Base-by-base conservation (phyloP, 2,113 vertebrate species). In the Dicentrarchus labrax region DNA sequence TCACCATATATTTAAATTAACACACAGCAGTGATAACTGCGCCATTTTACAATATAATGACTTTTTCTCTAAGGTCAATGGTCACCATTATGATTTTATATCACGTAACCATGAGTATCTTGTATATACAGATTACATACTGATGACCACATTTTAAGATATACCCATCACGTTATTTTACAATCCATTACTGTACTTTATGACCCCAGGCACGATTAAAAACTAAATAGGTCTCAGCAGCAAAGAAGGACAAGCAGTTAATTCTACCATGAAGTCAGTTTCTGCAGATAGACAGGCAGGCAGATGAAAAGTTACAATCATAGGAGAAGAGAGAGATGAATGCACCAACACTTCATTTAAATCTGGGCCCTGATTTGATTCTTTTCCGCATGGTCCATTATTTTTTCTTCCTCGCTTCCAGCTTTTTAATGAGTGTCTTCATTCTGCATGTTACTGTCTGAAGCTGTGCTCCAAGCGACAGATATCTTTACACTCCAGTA, bases 351-450 rank as follows among this genome's bases (percentile, higher is more conserved):
- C 74, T 86, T 79, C 59, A 84, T 89, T 90, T 83, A 89, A 91
- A 88, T 91, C 84, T 62, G 50, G 75, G n/a, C 87, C 89, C 66
- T 53, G 83, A 89, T 92, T 92, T 89, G 81, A 89, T 89, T 91
- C 78, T 54, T 83, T 83, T 89, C 90, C 57, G 48, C 84, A 80
- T 74, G 83, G 86, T 90, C 86, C 88, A 86, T 89, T 89, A 86
- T 93, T 89, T 81, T 85, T 74, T 67, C 78, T 65, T 36, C 74
- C 86, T 83, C 9, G 51, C 90, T 82, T 92, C 76, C 69, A 91
- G 88, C 83, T 86, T 94, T 94, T 93, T 94, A 94, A 94, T 94
- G 93, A 93, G 93, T 69, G 83, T 91, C 82, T 89, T 91, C 80
- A 90, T 93, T 84, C 77, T 59, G 74, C 85, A 56, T 85, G 92